These are phyloP conservation scores for Teleopsis dalmanni DNA, from an alignment of 1,140 invertebrate species.

Conservation along the genomic window DNA sequence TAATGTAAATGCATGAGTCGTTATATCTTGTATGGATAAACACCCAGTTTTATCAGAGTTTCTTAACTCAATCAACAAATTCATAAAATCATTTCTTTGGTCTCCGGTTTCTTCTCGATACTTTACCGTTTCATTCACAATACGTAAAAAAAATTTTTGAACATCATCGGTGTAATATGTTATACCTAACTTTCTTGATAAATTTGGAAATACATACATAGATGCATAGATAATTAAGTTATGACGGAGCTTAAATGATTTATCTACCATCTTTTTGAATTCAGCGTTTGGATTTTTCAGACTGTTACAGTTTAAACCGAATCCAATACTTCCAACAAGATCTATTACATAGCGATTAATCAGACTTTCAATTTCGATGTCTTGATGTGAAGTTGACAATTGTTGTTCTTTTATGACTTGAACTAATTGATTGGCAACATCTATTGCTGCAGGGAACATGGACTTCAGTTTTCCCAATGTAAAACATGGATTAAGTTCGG, in stretches of 20 bases:
- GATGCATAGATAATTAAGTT: slow-evolving; percentile 14
- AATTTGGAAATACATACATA: slow-evolving; percentile 19
- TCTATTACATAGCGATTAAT: slow-evolving; percentile 56
- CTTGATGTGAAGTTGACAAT: slow-evolving; percentile 23
- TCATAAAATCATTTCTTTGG: slow-evolving; percentile 43
- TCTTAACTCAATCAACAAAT: slow-evolving; percentile 37
- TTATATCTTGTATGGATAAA: slow-evolving; percentile 33
- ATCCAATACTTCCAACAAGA: slow-evolving; percentile 48
- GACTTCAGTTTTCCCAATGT: slow-evolving; percentile 52
- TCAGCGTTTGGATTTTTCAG: slow-evolving; percentile 43
- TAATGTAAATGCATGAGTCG: slow-evolving; percentile 36
- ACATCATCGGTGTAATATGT: slow-evolving; percentile 32
- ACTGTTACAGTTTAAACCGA: slow-evolving; percentile 47
- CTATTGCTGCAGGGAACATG: slow-evolving; percentile 45
- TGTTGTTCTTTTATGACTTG: slow-evolving; percentile 19
- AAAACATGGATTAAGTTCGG: slow-evolving; percentile 51
- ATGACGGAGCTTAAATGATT: slow-evolving; percentile 22
- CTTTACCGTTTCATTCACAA: slow-evolving; percentile 38
- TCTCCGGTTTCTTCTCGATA: slow-evolving; percentile 39
- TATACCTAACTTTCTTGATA: slow-evolving; percentile 20
- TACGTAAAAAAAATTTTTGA: slow-evolving; percentile 37
- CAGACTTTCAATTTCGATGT: slow-evolving; percentile 51
- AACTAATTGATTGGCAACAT: slow-evolving; percentile 37
- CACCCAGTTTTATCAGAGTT: slow-evolving; percentile 20
- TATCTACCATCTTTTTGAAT: slow-evolving; percentile 42